These are phyloP conservation scores for Aphis craccivora DNA, from an alignment of 1,140 invertebrate genomes.

Conservation along the genomic window DNA sequence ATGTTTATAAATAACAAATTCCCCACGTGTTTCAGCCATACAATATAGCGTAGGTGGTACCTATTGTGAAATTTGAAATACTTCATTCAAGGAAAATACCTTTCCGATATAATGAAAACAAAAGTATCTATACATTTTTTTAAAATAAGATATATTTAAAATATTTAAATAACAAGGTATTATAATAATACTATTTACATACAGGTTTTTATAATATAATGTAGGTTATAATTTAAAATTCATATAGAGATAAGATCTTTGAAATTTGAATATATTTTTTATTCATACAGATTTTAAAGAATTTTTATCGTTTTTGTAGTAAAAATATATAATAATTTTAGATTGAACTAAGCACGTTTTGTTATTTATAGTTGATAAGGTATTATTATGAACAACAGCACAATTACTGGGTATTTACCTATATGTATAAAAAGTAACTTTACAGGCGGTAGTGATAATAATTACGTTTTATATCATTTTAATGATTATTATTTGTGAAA, in stretches of 20 bases:
- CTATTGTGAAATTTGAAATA: background rate
- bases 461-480: background rate
- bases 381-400: background rate
- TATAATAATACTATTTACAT: slow-evolving; percentile 16
- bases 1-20: background rate
- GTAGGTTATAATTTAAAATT: background rate
- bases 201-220: background rate
- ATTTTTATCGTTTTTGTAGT: background rate
- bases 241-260: background rate
- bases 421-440: background rate
- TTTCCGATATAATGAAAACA: background rate
- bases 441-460: background rate
- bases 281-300: background rate
- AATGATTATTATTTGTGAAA: background rate
- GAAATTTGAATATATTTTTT: background rate
- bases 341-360: background rate
- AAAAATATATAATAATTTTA: background rate
- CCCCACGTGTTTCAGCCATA: background rate
- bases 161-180: background rate
- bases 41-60: background rate
- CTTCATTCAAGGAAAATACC: background rate
- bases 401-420: too few relatives aligned
- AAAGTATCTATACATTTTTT: background rate
- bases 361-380: background rate
- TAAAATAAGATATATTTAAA: background rate